These are phyloP conservation scores for Charina bottae DNA, from an alignment of 2,113 vertebrate genomes.

Conservation along the genomic window DNA sequence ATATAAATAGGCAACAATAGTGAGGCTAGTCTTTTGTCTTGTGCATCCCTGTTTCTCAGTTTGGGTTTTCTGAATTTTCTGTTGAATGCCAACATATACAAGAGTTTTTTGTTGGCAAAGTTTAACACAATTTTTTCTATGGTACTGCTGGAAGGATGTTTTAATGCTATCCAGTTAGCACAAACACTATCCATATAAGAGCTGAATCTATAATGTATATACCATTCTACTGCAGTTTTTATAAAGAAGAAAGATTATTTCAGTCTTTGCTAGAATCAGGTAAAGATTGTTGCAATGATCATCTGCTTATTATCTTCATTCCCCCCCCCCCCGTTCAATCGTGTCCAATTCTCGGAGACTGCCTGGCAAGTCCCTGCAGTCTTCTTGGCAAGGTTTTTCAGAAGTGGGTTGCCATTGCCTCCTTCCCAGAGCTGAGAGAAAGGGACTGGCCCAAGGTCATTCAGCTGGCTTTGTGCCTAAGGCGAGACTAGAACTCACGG, in stretches of 20 bases:
- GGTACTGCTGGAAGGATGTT: not conserved
- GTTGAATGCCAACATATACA: not conserved
- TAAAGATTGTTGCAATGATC: not conserved
- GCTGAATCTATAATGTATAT: not conserved
- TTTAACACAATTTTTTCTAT: not conserved
- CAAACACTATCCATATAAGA: not conserved
- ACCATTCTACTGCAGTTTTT: not conserved
- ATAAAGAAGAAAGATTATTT: not conserved
- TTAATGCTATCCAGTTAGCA: not conserved
- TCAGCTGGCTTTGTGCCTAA: no score
- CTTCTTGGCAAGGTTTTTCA: no score
- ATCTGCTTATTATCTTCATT: not conserved
- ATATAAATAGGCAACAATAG: not conserved
- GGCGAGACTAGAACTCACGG: no score
- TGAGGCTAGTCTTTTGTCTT: not conserved
- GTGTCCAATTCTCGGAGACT: no score
- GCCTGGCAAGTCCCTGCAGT: no score
- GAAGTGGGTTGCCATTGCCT: no score
- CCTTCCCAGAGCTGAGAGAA: no score
- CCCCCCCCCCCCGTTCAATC: no score
- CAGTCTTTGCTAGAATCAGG: not conserved
- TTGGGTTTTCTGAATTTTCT: not conserved
- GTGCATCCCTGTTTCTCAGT: not conserved
- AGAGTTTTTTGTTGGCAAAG: not conserved
- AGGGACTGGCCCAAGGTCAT: no score